phyloP scores from a whole-genome alignment of 2,888 invertebrate species.

The Brenthis daphne region DNA sequence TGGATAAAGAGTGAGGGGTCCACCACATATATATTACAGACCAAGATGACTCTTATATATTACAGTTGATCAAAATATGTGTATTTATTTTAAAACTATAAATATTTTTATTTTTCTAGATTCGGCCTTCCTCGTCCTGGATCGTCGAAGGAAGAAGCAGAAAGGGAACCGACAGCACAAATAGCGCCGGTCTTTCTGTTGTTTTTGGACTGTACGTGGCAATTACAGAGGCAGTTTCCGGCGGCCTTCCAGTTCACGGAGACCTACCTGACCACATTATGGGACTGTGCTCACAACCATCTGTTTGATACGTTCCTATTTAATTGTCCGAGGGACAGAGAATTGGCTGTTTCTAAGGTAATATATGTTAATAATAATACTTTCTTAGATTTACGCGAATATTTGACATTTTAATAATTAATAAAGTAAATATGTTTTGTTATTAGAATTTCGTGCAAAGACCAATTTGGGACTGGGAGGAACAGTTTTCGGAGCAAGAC shows the following conservation, averaged over 20 bases:
- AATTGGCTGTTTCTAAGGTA: constrained; percentile 84
- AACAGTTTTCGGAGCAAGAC: constrained; percentile 92
- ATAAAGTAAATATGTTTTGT: neutral
- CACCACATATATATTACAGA: no score
- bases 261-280: constrained; percentile 94
- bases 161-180: constrained; percentile 63
- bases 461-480: constrained; percentile 95
- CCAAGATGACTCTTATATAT: neutral
- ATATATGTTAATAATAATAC: constrained; percentile 27
- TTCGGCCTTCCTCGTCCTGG: constrained; percentile 86
- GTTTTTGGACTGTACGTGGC: constrained; percentile 97
- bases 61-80: neutral
- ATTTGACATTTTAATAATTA: no score
- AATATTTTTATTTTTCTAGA: constrained; percentile 55
- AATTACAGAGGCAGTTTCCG: constrained; percentile 93
- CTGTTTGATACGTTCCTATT: constrained; percentile 97
- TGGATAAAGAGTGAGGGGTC: no score
- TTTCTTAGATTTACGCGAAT: no score
- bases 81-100: no score
- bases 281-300: constrained; percentile 94
- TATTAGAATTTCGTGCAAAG: constrained; percentile 83
- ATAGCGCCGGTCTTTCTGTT: constrained; percentile 92
- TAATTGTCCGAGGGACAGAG: constrained; percentile 90
- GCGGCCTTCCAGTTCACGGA: constrained; percentile 95
- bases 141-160: constrained; percentile 73